phyloP scores from a whole-genome alignment of 2,113 vertebrate genomes.

The Kryptolebias marmoratus region DNA sequence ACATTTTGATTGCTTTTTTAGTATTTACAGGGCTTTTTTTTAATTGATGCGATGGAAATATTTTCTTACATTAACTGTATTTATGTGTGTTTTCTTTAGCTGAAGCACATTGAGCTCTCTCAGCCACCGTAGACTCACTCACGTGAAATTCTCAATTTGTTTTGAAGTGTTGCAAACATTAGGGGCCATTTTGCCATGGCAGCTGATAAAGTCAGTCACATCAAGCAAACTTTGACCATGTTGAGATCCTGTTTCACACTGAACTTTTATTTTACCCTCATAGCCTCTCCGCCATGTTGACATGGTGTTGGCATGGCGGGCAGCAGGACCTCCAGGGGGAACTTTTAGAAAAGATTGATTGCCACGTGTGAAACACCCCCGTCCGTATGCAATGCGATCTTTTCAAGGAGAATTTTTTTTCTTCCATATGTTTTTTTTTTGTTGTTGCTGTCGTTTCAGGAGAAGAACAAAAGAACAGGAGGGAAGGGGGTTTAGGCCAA shows the following conservation, averaged over 20 bases:
- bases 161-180: too few species aligned
- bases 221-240: conserved; percentile 8
- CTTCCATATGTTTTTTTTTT: not conserved
- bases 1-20: not conserved
- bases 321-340: conserved; percentile 4
- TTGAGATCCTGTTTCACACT: conserved; percentile 18
- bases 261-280: conserved; percentile 43
- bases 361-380: conserved; percentile 25
- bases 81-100: not conserved
- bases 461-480: conserved; percentile 9
- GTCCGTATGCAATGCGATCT: not conserved
- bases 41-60: too few species aligned
- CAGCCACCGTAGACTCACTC: not conserved
- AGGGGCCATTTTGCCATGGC: too few species aligned
- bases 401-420: conserved; percentile 54
- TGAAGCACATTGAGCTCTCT: not conserved
- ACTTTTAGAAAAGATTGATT: conserved; percentile 24
- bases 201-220: too few species aligned
- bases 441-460: not conserved
- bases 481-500: conserved; percentile 15
- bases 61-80: too few species aligned
- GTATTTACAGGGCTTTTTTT: too few species aligned
- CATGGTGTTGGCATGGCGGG: not conserved
- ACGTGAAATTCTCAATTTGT: too few species aligned
- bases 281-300: conserved; percentile 50